These are phyloP conservation scores for Aphrophora alni DNA, from an alignment of 2,888 invertebrate genomes.

Conservation along the genomic window DNA sequence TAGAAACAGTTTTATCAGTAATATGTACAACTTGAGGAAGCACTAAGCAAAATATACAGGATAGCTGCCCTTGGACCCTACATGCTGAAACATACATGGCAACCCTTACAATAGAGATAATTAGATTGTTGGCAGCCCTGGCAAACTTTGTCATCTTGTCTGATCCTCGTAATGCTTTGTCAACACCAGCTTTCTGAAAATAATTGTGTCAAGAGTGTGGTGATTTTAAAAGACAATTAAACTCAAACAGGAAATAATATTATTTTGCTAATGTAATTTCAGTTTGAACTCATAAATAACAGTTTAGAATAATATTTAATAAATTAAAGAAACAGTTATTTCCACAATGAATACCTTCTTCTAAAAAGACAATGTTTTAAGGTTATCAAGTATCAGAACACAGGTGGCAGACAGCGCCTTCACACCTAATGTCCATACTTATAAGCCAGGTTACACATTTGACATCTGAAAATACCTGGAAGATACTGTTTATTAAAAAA, in stretches of 20 bases:
- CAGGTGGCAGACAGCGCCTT: too few species aligned
- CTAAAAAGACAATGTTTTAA: too few species aligned
- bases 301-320: too few species aligned
- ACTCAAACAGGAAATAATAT: neutral
- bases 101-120: constrained; percentile 53
- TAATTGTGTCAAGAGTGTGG: neutral
- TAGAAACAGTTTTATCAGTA: neutral
- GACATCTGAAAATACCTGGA: too few species aligned
- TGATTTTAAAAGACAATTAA: neutral
- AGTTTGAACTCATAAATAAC: neutral
- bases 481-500: too few species aligned
- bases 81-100: constrained; percentile 7
- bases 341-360: too few species aligned
- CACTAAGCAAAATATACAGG: neutral
- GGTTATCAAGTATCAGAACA: too few species aligned
- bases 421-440: too few species aligned
- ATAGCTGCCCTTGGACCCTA: neutral
- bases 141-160: constrained; percentile 54
- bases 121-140: constrained; percentile 53
- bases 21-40: neutral
- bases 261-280: neutral
- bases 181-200: constrained; percentile 54
- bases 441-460: too few species aligned
- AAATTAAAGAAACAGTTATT: too few species aligned
- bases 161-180: constrained; percentile 53